Evolutionary conservation across 2,797 vertebrate genomes (phyloP), one percentile per base, ranked within the genome.

Genomic region (Macroramphosus scolopax): DNA sequence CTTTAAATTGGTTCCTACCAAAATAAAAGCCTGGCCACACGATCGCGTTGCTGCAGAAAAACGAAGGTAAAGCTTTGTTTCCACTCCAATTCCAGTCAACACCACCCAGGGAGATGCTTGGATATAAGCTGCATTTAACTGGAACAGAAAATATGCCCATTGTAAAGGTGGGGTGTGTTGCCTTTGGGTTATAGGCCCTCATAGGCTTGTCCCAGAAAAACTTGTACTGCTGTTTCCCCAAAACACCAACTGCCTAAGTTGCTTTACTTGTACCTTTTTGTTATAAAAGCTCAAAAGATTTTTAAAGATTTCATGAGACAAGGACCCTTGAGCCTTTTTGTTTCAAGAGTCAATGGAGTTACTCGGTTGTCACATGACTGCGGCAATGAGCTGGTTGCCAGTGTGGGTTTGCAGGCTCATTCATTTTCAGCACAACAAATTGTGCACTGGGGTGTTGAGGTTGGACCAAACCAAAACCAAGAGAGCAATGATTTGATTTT

Each of bases 401-500:
- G 67, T 57, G 63, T 40, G 6, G 38, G 59, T 68, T 58, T 69
- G 65, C 42, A 34, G 65, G 51, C 60, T 78, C 65, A 67, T 85
- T 87, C 69, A 73, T 84, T 86, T 84, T 76, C 73, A 76, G 68
- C 68, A 61, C 60, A 65, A 76, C 76, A 72, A 83, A 82, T 53
- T 68, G 78, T 59, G 53, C 81, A 62, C 63, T 63, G 46, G 65
- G 60, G 81, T 76, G 75, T 78, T 70, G 69, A 77, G 72, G 79
- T 74, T 46, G 67, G 78, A 83, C 49, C 64, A 67, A 70, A 72
- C 70, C 50, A 72, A 84, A 86, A 86, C 62, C 74, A 75, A 67
- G 56, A 69, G 76, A 72, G 52, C 75, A 77, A 51, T 81, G 70
- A 88, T 84, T 88, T 86, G 74, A 88, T 89, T 87, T 89, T 84